Evolutionary conservation across 1,140 invertebrate species (phyloP).

Genomic region (Eulimnadia texana): DNA sequence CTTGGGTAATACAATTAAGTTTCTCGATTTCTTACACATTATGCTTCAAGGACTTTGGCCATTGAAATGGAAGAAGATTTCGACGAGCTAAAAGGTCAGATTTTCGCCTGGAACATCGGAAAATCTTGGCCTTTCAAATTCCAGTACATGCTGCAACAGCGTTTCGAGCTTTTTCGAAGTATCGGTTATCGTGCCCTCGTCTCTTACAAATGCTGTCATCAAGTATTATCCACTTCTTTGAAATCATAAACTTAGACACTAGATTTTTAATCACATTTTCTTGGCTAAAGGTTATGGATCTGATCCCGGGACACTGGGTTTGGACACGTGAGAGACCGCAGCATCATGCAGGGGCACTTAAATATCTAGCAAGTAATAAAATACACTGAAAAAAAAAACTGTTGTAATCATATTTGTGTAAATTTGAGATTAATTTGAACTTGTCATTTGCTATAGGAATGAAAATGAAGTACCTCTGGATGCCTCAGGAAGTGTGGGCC

Average conservation of each 20-base stretch:
- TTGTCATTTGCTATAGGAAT: not conserved
- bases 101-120: constrained; percentile 36
- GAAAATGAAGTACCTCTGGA: not conserved
- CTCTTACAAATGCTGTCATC: constrained; percentile 36
- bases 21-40: constrained; percentile 9
- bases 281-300: not conserved
- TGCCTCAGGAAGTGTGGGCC: not conserved
- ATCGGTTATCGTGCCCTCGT: constrained; percentile 38
- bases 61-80: constrained; percentile 46
- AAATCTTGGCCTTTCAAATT: constrained; percentile 29
- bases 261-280: too few relatives aligned
- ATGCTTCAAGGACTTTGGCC: constrained; percentile 34
- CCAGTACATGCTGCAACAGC: constrained; percentile 26
- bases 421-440: too few relatives aligned
- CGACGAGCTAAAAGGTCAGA: constrained; percentile 34
- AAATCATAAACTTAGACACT: not conserved
- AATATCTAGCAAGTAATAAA: not conserved
- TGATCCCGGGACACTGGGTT: constrained; percentile 10
- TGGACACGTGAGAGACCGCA: constrained; percentile 7
- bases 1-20: too few relatives aligned
- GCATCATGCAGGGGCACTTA: constrained; percentile 5
- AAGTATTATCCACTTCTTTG: constrained; percentile 24
- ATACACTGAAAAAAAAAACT: too few relatives aligned
- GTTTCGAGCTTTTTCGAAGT: constrained; percentile 32
- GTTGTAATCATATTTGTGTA: too few relatives aligned